Base-by-base conservation (phyloP, 2,888 invertebrate species). In the Drosophila eohydei region DNA sequence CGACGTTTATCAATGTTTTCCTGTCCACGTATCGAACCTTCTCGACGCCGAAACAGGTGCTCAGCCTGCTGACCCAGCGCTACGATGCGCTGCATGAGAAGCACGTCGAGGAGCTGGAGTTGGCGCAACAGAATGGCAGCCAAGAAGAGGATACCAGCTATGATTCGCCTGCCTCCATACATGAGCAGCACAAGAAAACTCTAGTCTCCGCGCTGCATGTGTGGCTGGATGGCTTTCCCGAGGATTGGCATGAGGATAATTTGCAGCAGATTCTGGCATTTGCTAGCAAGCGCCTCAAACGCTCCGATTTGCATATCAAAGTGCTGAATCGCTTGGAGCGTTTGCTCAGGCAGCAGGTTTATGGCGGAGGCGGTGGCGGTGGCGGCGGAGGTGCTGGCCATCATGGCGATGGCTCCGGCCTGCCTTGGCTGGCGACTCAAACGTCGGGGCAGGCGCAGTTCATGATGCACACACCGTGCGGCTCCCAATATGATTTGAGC, bases 161-260 rank as follows among this genome's bases (percentile, higher is more conserved):
- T 57, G 92, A 91, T 65, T 74, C 84, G 4, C 79, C 79, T 11
- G 74, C 80, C 43, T 88, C 90, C 38, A 91, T 92, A 72, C 91
- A 90, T 55, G 93, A 92, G 61, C 92, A 93, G 78, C 93, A 93
- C 92, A 94, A 77, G 91, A 97, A 96, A 93, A 97, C 97, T 77
- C 94, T 98, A 92, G 95, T 97, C 87, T 96, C 97, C 81, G 97
- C 97, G 73, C 94, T 99, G 80, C 97, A 98, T 92, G 98, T 99
- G 50, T 99, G 99, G 99, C 93, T 99, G 91, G 99, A 99, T 93
- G 97, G 97, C 67, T 99, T 98, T 93, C 97, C 98, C 44, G 98
- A 99, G 93, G 99, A 99, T 93, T 95, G 94, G 94, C 91, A 91
- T 62, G 92, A 92, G 61, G 91, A 91, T 4, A 92, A 91, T 81